Percentiles rank a stretch among this genome's conserved stretches.
Evolutionary conservation across 1,140 invertebrate species (phyloP).

Genomic region (Rhopalosiphum maidis): DNA sequence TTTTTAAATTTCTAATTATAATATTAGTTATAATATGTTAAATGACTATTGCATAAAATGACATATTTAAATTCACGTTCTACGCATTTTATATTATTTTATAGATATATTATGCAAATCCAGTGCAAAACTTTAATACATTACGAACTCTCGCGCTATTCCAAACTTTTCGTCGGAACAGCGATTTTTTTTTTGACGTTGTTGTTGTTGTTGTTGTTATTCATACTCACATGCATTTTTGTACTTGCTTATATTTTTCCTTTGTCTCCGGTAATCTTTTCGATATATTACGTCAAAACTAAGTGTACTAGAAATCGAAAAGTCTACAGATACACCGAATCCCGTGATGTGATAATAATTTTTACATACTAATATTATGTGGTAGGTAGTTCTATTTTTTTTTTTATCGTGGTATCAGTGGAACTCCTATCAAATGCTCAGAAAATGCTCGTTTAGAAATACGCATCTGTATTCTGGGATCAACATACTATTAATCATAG

Average conservation of each 20-base stretch:
- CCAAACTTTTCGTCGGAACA: background rate
- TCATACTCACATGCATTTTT: background rate
- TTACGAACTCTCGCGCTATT: background rate
- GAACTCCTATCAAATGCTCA: background rate
- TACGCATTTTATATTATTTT: background rate
- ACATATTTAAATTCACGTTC: background rate
- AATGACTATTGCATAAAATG: background rate
- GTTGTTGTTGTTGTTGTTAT: background rate
- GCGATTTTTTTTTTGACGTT: background rate
- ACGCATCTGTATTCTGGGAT: background rate
- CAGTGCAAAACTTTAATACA: background rate
- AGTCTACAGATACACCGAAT: background rate
- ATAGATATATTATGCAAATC: background rate
- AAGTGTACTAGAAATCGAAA: background rate
- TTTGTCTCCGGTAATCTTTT: background rate
- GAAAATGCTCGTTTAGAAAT: background rate
- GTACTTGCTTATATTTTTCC: background rate
- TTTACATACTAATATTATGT: background rate
- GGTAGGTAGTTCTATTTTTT: background rate
- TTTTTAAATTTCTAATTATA: background rate
- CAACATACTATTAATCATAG: background rate
- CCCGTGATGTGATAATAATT: background rate
- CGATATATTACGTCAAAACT: background rate
- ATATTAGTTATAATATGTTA: background rate
- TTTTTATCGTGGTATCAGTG: background rate